Conservation (phyloP, 1,140 invertebrate species). For the Magallana ariakensis region DNA sequence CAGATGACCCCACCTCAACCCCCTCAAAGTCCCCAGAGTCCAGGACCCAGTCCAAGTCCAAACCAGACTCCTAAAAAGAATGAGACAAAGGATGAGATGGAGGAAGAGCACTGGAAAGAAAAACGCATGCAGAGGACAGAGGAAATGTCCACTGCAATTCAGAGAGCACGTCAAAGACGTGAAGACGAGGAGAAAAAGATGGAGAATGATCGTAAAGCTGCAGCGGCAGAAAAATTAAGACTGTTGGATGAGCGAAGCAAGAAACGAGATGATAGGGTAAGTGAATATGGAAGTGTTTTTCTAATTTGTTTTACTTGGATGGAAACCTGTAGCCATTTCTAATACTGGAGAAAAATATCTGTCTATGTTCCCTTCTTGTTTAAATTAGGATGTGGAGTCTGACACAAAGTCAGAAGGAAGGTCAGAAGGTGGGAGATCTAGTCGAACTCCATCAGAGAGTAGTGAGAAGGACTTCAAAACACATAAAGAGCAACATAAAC, state of each 20-base stretch:
- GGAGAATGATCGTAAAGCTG: constrained; percentile 82
- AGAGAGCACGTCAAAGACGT: constrained; percentile 87
- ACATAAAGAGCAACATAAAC: constrained; percentile 70
- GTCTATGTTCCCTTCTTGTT: no score
- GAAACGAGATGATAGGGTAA: constrained; percentile 64
- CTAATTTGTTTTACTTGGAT: background rate
- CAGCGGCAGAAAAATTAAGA: constrained; percentile 83
- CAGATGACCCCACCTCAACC: constrained; percentile 46
- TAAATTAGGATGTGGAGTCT: constrained; percentile 41
- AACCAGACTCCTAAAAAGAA: constrained; percentile 54
- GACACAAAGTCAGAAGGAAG: constrained; percentile 40
- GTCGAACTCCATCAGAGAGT: constrained; percentile 82
- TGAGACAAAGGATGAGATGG: constrained; percentile 80
- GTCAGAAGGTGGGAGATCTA: constrained; percentile 70
- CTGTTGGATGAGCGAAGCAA: constrained; percentile 84
- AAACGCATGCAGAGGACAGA: constrained; percentile 84
- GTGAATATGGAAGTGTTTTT: background rate
- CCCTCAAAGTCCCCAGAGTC: constrained; percentile 47
- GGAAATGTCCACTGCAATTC: constrained; percentile 86
- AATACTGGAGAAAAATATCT: no score
- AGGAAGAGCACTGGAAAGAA: constrained; percentile 88
- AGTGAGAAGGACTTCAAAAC: constrained; percentile 77
- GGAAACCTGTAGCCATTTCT: no score
- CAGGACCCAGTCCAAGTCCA: constrained; percentile 24
- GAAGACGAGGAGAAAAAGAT: constrained; percentile 90